These are phyloP conservation scores for Atopsyche davidsoni DNA, from an alignment of 1,140 invertebrate genomes.

Conservation along the genomic window DNA sequence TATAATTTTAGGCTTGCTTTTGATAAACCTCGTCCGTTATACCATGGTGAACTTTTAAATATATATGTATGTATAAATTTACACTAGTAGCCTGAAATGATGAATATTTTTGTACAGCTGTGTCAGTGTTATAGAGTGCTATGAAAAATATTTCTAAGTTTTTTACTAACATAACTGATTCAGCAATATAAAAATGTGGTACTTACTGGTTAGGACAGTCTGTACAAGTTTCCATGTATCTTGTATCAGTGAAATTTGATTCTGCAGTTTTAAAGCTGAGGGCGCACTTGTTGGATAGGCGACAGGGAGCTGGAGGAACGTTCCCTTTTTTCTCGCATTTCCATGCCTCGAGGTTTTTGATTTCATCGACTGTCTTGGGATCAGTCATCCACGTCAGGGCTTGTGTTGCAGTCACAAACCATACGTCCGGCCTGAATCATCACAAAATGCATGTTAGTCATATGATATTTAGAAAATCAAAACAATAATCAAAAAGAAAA, in stretches of 20 bases:
- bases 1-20: no score
- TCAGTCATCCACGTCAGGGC: slow-evolving; percentile 86
- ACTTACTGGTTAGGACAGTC: slow-evolving; percentile 75
- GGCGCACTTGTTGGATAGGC: slow-evolving; percentile 77
- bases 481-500: slow-evolving; percentile 7
- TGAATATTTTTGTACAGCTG: no score
- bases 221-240: slow-evolving; percentile 82
- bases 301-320: slow-evolving; percentile 67
- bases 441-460: not conserved
- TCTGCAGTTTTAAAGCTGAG: slow-evolving; percentile 70
- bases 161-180: no score
- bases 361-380: slow-evolving; percentile 62
- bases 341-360: slow-evolving; percentile 74
- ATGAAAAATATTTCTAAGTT: no score
- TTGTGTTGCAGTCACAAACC: slow-evolving; percentile 87
- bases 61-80: no score
- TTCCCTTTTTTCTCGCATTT: slow-evolving; percentile 69
- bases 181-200: no score
- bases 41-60: no score
- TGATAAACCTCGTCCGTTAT: no score
- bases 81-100: no score
- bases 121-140: no score
- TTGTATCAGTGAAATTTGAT: slow-evolving; percentile 69
- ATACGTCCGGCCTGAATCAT: slow-evolving; percentile 70
- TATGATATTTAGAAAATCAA: not conserved